Evolutionary conservation across 2,888 invertebrate species (phyloP).

Genomic region (Neocrepidodera transversa): DNA sequence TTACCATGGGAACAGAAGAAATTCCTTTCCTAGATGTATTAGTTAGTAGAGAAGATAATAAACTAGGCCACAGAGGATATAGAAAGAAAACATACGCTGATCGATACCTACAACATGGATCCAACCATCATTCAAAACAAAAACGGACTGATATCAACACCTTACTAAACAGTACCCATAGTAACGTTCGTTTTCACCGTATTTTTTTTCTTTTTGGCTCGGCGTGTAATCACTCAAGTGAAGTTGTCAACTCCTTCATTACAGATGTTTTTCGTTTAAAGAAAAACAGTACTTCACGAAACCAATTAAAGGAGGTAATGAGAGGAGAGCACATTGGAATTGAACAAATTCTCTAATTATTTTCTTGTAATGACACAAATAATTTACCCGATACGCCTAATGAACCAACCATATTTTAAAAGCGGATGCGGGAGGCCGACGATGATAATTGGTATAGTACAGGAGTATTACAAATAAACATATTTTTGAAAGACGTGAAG

Average conservation of each 20-base stretch:
- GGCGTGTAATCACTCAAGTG: neutral
- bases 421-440: neutral
- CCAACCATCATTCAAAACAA: too few species aligned
- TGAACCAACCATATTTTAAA: neutral
- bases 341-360: conserved; percentile 31
- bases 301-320: conserved; percentile 30
- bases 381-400: conserved; percentile 1
- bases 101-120: too few species aligned
- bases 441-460: too few species aligned
- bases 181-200: too few species aligned
- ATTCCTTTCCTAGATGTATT: too few species aligned
- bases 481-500: too few species aligned
- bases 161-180: too few species aligned
- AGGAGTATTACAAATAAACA: conserved; percentile 3
- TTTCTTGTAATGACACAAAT: conserved; percentile 23
- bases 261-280: conserved; percentile 24
- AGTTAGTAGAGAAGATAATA: too few species aligned
- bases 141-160: too few species aligned
- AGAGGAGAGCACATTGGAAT: conserved; percentile 24
- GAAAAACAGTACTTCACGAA: conserved; percentile 24
- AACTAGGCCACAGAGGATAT: too few species aligned
- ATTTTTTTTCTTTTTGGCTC: neutral
- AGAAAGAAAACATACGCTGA: too few species aligned
- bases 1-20: too few species aligned
- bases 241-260: conserved; percentile 19